Evolutionary conservation across 2,888 invertebrate species (phyloP), one percentile per base, ranked within the genome.

Genomic region (Platycheirus rosarum): DNA sequence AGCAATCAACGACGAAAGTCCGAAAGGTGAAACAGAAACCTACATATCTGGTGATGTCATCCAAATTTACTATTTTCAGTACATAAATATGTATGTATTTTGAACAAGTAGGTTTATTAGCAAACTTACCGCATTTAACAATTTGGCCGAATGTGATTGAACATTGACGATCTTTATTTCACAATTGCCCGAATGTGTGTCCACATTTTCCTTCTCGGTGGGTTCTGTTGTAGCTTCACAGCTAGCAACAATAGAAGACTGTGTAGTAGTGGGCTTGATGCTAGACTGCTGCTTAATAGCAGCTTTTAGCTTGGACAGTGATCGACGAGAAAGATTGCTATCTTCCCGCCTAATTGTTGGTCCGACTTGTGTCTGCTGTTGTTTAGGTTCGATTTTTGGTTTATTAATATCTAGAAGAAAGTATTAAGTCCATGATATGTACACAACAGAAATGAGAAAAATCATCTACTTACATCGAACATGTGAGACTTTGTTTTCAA

Each of bases 291-390:
- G 70, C 35, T 70, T 74, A 49, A 90, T 76, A 0, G 87, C 89
- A 3, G 89, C 88, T 7, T 88, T 88, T 29, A 89, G 71, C 79
- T 89, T 89, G n/a, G 87, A 87, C 26, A 90, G 66, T 0, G 90
- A 89, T 69, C 86, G 88, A 14, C 87, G 87, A 0, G 89, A 88
- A 55, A 90, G 85, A 74, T 88, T 88, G 82, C 89, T 90, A 68
- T 90, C 90, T 79, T 90, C 90, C 3, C 91, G 89, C 2, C 87
- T 87, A 26, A 90, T 48, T 8, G 87, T 77, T 8, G 85, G 40
- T 20, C 57, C 79, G 9, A 9, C 40, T 23, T 42, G 70, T 73
- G 32, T 37, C 29, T 71, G 37, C 8, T 51, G 65, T 3, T 63
- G 57, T 18, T 80, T 75, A 0, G 66, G 23, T 53, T 80, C 80